A percentile compares a stretch with the other conserved stretches of the same genome.
Conservation (phyloP, 2,797 vertebrate species). For the Notolepis coatsorum region DNA sequence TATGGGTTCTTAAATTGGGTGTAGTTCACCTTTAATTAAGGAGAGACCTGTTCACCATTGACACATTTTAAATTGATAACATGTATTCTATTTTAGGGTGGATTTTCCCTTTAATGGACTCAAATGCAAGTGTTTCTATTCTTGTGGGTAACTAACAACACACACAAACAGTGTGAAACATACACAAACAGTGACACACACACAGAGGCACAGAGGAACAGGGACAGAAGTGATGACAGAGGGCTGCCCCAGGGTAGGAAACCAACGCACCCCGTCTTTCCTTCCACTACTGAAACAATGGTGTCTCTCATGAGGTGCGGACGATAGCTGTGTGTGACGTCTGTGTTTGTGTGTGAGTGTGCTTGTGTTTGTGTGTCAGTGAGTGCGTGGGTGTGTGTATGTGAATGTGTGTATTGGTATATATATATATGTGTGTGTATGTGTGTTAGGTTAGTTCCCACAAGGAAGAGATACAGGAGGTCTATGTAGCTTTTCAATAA, state of each 20-base stretch:
- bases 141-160: neutral
- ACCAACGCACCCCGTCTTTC: conserved; percentile 29
- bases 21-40: too few species aligned
- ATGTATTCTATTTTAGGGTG: too few species aligned
- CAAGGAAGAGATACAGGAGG: too few species aligned
- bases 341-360: conserved; percentile 14
- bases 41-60: too few species aligned
- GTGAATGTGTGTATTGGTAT: neutral
- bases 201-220: neutral
- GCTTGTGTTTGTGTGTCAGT: neutral
- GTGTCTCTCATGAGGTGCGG: conserved; percentile 15
- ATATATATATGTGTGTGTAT: too few species aligned
- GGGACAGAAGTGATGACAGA: conserved; percentile 10
- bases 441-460: too few species aligned
- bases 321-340: conserved; percentile 28
- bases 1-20: too few species aligned
- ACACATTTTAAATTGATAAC: too few species aligned
- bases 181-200: neutral
- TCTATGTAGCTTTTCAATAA: too few species aligned
- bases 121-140: neutral
- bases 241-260: conserved; percentile 32
- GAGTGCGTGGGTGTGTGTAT: neutral
- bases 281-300: conserved; percentile 45
- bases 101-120: too few species aligned
- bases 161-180: conserved; percentile 2